Evolutionary conservation across 2,888 invertebrate species (phyloP).

Genomic region (Limnephilus lunatus): DNA sequence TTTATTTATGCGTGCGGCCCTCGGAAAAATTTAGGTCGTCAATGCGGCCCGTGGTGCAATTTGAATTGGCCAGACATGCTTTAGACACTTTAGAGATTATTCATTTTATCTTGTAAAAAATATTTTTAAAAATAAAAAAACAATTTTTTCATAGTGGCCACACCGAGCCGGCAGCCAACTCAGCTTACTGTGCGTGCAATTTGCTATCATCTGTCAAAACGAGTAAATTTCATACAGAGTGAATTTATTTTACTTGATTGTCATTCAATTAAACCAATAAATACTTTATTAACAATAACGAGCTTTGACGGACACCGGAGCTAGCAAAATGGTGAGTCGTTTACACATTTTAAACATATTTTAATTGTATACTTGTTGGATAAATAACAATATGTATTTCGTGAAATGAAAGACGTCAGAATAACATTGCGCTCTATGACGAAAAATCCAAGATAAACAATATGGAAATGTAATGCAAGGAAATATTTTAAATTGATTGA

Average conservation of each 20-base stretch:
- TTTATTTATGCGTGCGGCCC: no score
- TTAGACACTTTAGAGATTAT: no score
- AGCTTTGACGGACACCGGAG: not conserved
- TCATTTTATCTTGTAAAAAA: not conserved
- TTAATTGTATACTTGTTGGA: not conserved
- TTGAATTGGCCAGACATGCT: no score
- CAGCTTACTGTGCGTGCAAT: slow-evolving; percentile 31
- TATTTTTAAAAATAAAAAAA: not conserved
- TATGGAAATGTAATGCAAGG: not conserved
- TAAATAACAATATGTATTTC: not conserved
- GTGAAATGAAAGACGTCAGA: not conserved
- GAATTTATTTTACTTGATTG: not conserved
- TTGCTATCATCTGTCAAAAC: slow-evolving; percentile 32
- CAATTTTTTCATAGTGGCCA: not conserved
- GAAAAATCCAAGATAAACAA: not conserved
- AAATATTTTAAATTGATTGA: not conserved
- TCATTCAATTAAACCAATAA: not conserved
- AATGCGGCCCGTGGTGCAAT: no score
- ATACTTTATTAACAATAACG: not conserved
- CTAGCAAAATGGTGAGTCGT: not conserved
- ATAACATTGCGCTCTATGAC: not conserved
- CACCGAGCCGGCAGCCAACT: not conserved
- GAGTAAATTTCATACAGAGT: slow-evolving; percentile 7
- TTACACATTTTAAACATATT: not conserved
- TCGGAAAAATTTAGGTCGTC: no score